phyloP scores from a whole-genome alignment of 2,113 vertebrate genomes.

The Choloepus hoffmanni region DNA sequence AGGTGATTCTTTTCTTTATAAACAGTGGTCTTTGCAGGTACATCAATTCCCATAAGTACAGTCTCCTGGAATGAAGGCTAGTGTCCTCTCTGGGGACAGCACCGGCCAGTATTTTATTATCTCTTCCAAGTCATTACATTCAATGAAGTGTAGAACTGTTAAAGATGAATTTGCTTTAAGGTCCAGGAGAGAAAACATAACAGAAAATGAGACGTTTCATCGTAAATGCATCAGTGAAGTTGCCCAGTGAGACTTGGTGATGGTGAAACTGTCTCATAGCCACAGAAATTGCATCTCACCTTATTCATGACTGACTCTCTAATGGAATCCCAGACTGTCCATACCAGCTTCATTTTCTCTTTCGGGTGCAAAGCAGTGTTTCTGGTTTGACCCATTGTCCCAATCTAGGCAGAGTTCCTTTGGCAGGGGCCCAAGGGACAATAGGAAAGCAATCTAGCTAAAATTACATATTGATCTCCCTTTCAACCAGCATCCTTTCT shows the following conservation, averaged over 20 bases:
- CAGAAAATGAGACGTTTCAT: constrained; percentile 73
- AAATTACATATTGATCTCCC: constrained; percentile 82
- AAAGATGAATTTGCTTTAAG: constrained; percentile 77
- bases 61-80: constrained; percentile 64
- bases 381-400: constrained; percentile 70
- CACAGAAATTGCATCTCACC: constrained; percentile 15
- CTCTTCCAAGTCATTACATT: constrained; percentile 61
- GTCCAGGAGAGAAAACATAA: constrained; percentile 69
- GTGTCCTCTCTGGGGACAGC: constrained; percentile 38
- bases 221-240: constrained; percentile 57
- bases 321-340: constrained; percentile 42
- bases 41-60: constrained; percentile 48
- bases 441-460: constrained; percentile 75
- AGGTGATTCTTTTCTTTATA: constrained; percentile 35
- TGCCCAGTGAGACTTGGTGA: constrained; percentile 55
- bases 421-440: constrained; percentile 73
- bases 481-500: constrained; percentile 64
- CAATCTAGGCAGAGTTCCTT: constrained; percentile 63
- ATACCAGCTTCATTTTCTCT: constrained; percentile 66
- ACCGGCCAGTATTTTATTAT: constrained; percentile 66
- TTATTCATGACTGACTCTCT: constrained; percentile 56
- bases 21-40: constrained; percentile 36
- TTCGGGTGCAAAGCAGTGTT: constrained; percentile 64
- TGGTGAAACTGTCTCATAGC: constrained; percentile 47
- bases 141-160: constrained; percentile 70